Conservation (phyloP, 1,140 invertebrate genomes). For the Conus betulinus region DNA sequence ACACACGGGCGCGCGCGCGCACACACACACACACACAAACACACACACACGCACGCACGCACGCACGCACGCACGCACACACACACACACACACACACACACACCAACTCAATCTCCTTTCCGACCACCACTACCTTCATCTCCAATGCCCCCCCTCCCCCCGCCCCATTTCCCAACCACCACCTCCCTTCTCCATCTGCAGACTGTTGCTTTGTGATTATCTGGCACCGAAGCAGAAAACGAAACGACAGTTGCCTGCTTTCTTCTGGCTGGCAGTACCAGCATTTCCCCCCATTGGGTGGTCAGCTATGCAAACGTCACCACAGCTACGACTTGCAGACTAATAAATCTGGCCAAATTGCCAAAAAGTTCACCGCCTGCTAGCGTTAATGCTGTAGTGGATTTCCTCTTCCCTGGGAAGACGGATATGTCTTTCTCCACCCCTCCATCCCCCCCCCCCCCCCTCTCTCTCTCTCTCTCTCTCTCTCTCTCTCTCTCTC, state of each 20-base stretch:
- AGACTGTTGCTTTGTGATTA: slow-evolving; percentile 26
- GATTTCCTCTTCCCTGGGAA: too few species aligned
- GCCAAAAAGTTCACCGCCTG: too few species aligned
- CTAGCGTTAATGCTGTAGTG: too few species aligned
- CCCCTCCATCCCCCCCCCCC: too few species aligned
- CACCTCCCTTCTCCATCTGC: background rate
- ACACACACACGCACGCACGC: background rate
- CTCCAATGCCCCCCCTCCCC: too few species aligned
- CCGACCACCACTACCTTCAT: background rate
- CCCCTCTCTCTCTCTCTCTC: too few species aligned
- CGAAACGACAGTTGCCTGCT: background rate
- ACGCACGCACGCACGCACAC: background rate
- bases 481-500: too few species aligned
- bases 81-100: background rate
- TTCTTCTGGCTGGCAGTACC: background rate
- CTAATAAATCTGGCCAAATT: background rate
- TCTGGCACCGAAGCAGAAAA: slow-evolving; percentile 9
- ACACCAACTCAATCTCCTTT: background rate
- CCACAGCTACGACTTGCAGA: background rate
- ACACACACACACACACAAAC: background rate
- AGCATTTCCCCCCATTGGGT: background rate
- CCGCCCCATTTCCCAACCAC: background rate
- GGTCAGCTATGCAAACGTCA: background rate
- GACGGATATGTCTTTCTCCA: too few species aligned
- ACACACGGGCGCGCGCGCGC: background rate